Percentiles rank a stretch among this genome's conserved stretches.
Conservation (phyloP, 2,888 invertebrate genomes). For the Volucella bombylans region DNA sequence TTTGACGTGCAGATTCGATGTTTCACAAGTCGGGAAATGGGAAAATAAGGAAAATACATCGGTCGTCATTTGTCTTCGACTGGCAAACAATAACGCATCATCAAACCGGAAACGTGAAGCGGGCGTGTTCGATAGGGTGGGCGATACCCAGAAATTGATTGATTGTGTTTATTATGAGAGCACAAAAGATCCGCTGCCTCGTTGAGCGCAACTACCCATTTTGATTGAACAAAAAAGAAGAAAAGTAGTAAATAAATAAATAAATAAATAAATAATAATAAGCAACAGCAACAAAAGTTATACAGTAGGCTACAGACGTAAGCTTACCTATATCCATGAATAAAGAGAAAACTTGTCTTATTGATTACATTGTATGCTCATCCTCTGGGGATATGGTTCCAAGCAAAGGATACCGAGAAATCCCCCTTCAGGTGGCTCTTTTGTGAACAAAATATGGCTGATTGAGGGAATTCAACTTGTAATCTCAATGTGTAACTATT, state of each 20-base stretch:
- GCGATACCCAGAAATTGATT: constrained; percentile 53
- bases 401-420: no score
- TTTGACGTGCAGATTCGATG: constrained; percentile 26
- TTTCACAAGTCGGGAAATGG: constrained; percentile 36
- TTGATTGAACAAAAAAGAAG: constrained; percentile 12
- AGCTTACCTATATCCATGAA: no score
- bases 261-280: no score
- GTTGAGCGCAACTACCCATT: constrained; percentile 43
- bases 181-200: constrained; percentile 18
- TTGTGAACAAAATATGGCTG: no score
- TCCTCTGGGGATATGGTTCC: no score
- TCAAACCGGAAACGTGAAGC: constrained; percentile 15
- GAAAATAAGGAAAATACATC: constrained; percentile 50
- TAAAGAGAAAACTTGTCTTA: no score
- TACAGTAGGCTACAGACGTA: background rate
- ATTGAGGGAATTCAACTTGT: no score
- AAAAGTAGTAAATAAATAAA: background rate
- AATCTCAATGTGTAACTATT: no score
- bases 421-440: no score
- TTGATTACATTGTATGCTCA: no score
- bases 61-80: constrained; percentile 57
- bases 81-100: constrained; percentile 53
- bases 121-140: constrained; percentile 7
- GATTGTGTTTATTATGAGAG: constrained; percentile 46
- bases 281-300: no score